phyloP scores from a whole-genome alignment of 2,113 vertebrate species.

The Anoplopoma fimbria region DNA sequence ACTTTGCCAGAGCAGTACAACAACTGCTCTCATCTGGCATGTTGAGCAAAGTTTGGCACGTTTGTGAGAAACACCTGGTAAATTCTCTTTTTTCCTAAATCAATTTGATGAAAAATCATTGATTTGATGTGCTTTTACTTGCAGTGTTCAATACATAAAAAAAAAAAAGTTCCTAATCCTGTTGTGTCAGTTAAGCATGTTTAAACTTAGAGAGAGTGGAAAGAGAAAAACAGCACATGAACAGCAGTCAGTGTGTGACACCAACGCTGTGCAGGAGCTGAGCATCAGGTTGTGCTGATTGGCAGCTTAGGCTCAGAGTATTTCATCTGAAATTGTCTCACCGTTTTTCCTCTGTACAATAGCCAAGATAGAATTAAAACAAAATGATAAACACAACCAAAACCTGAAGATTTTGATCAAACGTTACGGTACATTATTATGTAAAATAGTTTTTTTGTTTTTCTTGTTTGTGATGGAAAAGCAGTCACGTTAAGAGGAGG shows the following conservation, averaged over 20 bases:
- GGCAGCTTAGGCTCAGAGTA: not conserved
- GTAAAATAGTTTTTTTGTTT: not conserved
- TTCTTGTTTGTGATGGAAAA: not conserved
- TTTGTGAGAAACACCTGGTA: not conserved
- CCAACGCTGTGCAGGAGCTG: no score
- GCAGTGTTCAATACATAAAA: not conserved
- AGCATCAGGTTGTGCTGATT: no score
- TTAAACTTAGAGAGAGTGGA: not conserved
- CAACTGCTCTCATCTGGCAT: slow-evolving; percentile 15
- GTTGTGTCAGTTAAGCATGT: not conserved
- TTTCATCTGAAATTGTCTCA: slow-evolving; percentile 2
- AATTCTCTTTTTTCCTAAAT: not conserved
- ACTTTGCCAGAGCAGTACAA: no score
- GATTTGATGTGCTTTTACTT: slow-evolving; percentile 5
- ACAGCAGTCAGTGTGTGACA: not conserved
- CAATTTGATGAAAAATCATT: slow-evolving; percentile 1
- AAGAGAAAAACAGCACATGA: not conserved
- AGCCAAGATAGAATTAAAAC: not conserved
- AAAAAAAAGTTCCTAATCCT: not conserved
- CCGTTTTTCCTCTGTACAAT: slow-evolving; percentile 6
- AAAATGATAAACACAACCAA: not conserved
- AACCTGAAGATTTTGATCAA: not conserved
- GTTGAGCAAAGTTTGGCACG: not conserved
- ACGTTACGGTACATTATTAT: not conserved
- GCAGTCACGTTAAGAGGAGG: not conserved